These are phyloP conservation scores for Lacerta viridis DNA, from an alignment of 2,797 vertebrate genomes.

Conservation along the genomic window DNA sequence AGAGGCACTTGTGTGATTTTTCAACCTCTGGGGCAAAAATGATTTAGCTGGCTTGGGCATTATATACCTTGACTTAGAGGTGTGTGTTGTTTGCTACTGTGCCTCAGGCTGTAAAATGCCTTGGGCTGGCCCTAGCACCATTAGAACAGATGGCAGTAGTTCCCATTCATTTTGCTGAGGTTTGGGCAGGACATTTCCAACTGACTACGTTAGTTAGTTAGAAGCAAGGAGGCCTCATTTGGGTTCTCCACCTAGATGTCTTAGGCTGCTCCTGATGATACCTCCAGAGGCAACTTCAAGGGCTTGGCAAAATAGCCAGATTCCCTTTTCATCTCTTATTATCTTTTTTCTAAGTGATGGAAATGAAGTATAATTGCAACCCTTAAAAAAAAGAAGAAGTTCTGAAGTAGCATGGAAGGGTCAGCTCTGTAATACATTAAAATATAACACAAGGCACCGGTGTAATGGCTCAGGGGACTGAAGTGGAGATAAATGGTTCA, in stretches of 20 bases:
- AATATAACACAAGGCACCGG: not conserved
- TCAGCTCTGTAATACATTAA: not conserved
- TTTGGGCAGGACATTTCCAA: not conserved
- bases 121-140: too few relatives aligned
- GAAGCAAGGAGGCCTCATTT: not conserved
- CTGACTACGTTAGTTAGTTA: too few relatives aligned
- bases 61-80: too few relatives aligned
- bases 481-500: not conserved
- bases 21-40: too few relatives aligned
- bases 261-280: constrained; percentile 56
- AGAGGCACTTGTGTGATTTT: too few relatives aligned
- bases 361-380: not conserved
- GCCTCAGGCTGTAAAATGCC: too few relatives aligned
- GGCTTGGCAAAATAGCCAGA: not conserved
- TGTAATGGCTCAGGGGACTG: not conserved
- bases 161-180: not conserved
- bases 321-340: accelerated
- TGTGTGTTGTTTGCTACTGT: too few relatives aligned
- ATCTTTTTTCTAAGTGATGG: not conserved
- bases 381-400: not conserved
- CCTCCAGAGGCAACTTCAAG: constrained; percentile 48
- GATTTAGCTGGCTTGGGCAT: too few relatives aligned
- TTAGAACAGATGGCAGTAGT: not conserved
- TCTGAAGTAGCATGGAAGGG: not conserved
- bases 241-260: not conserved